Base-by-base conservation (phyloP, 2,797 vertebrate species). In the Sphaeramia orbicularis region DNA sequence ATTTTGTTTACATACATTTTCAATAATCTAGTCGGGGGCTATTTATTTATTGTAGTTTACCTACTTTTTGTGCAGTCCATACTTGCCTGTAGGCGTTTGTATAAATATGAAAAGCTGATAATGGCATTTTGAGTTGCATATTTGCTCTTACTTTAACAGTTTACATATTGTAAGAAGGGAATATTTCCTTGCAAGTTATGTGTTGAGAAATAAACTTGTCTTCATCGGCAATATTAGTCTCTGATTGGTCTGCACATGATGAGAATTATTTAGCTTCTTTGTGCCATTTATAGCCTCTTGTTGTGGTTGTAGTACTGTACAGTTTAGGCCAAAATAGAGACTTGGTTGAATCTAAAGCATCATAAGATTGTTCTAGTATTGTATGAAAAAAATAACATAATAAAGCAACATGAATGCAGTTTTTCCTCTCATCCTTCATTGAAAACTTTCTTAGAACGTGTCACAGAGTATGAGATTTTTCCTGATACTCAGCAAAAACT, bases 381-480 rank as follows among this genome's bases (percentile, higher is more conserved):
- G 13, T 19, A 44, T 51, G 2, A 27, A 56, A 16, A 0, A 42
- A 36, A 21, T 15, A 4, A 71, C 51, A 27, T 1, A 80, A 65
- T 76, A 72, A 76, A 76, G 59, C 48, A 32, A 14, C 36, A 19
- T 15, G 15, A 18, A 41, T 36, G 36, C 40, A 68, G 4, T 10
- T 52, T 30, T 47, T 51, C 13, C 35, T 8, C 4, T 15, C n/a
- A 21, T 4, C 4, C 1, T 48, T 47, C n/a, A 43, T 44, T 56
- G 12, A 42, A 24, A 24, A 2, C 21, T 24, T 24, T 24, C 21
- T 24, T 21, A 4, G 24, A 24, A 24, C 4, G 24, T 24, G 2
- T 24, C 21, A 24, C n/a, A n/a, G n/a, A n/a, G 21, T 2, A 2
- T 24, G 21, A 24, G 21, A 24, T 24, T 24, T 24, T 24, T 24